Conservation (phyloP, 2,888 invertebrate species). For the Drosophila birchii region DNA sequence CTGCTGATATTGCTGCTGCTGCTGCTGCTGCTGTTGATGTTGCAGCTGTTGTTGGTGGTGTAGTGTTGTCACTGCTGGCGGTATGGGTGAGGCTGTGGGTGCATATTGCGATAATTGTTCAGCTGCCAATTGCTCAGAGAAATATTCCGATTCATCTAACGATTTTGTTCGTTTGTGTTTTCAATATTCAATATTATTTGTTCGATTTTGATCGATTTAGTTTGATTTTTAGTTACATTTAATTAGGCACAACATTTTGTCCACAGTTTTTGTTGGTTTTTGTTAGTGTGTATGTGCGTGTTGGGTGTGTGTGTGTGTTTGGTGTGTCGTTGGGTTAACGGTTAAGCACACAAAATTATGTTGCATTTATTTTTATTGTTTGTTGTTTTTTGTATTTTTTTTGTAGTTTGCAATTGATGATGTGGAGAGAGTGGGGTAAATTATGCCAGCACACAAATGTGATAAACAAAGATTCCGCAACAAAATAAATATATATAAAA, state of each 20-base stretch:
- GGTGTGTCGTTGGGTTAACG: conserved; percentile 67
- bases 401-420: conserved; percentile 53
- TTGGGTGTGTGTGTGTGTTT: conserved; percentile 32
- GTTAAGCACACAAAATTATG: conserved; percentile 68
- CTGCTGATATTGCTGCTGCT: conserved; percentile 52
- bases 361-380: conserved; percentile 21
- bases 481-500: conserved; percentile 42
- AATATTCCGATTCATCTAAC: conserved; percentile 85
- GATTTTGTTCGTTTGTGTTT: conserved; percentile 36
- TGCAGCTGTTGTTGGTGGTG: conserved; percentile 65
- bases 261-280: conserved; percentile 46
- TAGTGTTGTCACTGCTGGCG: conserved; percentile 63
- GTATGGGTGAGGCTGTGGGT: conserved; percentile 70
- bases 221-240: conserved; percentile 20
- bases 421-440: conserved; percentile 26
- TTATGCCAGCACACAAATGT: conserved; percentile 52
- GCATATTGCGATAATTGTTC: conserved; percentile 85
- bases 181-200: conserved; percentile 26
- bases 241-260: conserved; percentile 27
- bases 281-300: conserved; percentile 43
- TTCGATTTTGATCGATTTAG: conserved; percentile 17
- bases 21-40: conserved; percentile 46
- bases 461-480: conserved; percentile 52
- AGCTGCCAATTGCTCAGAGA: conserved; percentile 85
- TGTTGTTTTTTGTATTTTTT: conserved; percentile 43